Evolutionary conservation across 2,888 invertebrate species (phyloP).

Genomic region (Stomorhina lunata): DNA sequence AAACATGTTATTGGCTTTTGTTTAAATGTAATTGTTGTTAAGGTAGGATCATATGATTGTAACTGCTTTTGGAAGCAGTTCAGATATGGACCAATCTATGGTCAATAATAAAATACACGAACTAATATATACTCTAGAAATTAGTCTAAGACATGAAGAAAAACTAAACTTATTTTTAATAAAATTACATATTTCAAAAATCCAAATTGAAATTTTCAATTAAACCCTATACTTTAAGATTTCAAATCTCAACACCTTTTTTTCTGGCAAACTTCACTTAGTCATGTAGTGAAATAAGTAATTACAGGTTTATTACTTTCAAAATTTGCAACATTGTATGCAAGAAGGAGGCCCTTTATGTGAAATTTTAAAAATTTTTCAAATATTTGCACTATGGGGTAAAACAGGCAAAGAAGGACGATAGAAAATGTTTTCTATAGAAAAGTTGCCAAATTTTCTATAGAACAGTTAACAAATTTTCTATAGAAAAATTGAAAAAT

Average conservation of each 20-base stretch:
- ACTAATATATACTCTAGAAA: no score
- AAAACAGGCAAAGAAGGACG: no score
- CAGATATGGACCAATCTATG: no score
- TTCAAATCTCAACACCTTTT: constrained; percentile 18
- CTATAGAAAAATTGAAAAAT: not conserved
- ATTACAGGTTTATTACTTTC: constrained; percentile 40
- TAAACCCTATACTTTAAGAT: constrained; percentile 17
- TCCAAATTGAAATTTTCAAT: constrained; percentile 37
- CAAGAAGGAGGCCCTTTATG: constrained; percentile 2
- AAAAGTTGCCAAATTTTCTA: not conserved
- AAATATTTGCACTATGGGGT: constrained; percentile 17
- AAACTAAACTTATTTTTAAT: no score
- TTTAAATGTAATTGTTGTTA: not conserved
- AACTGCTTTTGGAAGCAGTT: no score
- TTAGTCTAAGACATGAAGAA: no score
- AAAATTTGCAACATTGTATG: constrained; percentile 30
- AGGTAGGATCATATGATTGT: no score
- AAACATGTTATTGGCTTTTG: not conserved
- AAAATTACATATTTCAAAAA: not conserved
- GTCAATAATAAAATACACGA: no score
- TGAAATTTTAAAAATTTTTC: no score
- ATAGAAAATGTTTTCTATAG: no score
- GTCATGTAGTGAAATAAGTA: constrained; percentile 32
- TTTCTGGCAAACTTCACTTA: constrained; percentile 23
- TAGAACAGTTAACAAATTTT: not conserved